phyloP scores from a whole-genome alignment of 2,888 invertebrate species.

The Hipparchia semele region DNA sequence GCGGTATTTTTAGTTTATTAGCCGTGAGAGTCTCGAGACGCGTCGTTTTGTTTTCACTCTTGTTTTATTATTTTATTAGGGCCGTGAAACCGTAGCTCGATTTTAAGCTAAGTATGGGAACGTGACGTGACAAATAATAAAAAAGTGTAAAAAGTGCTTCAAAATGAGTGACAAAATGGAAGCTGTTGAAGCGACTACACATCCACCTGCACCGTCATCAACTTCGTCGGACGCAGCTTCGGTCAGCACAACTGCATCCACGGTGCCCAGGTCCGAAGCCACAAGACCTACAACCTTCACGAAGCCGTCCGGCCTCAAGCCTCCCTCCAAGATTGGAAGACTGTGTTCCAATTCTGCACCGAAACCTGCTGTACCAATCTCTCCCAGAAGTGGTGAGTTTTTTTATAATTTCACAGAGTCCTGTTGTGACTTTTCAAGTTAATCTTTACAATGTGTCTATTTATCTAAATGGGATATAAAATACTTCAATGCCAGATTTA shows the following conservation, averaged over 20 bases:
- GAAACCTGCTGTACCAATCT: slow-evolving; percentile 86
- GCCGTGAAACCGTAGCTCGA: slow-evolving; percentile 25
- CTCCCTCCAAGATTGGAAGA: slow-evolving; percentile 86
- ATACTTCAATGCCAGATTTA: no score
- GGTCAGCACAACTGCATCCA: slow-evolving; percentile 59
- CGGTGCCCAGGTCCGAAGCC: slow-evolving; percentile 48
- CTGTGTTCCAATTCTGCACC: slow-evolving; percentile 85
- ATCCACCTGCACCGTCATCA: slow-evolving; percentile 59
- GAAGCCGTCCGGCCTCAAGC: slow-evolving; percentile 85
- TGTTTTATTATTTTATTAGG: slow-evolving; percentile 44
- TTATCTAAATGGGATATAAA: no score
- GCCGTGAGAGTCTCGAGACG: slow-evolving; percentile 60
- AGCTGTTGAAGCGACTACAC: slow-evolving; percentile 49
- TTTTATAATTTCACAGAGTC: slow-evolving; percentile 8
- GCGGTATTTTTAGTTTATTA: slow-evolving; percentile 77
- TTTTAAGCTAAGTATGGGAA: slow-evolving; percentile 43
- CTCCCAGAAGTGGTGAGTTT: slow-evolving; percentile 80
- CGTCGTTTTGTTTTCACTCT: slow-evolving; percentile 55
- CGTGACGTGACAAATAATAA: slow-evolving; percentile 36
- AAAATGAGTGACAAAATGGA: slow-evolving; percentile 75
- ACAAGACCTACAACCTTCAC: slow-evolving; percentile 68
- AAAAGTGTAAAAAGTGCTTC: slow-evolving; percentile 54
- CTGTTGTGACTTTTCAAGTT: no score
- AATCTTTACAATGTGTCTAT: no score
- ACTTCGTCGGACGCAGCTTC: slow-evolving; percentile 65